Base-by-base conservation (phyloP, 2,797 vertebrate species). In the Merluccius polli region DNA sequence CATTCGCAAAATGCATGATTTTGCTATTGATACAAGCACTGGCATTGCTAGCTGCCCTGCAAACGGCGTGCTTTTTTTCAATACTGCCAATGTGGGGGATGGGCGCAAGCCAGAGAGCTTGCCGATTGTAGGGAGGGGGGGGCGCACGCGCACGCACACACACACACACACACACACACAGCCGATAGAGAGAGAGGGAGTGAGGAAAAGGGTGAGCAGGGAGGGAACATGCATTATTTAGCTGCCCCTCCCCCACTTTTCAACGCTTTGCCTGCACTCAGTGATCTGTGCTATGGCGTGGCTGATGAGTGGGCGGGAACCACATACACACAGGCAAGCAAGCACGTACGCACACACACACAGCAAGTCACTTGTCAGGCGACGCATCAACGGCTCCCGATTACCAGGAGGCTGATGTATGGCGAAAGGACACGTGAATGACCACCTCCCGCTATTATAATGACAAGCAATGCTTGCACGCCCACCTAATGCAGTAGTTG, bases 21-120 rank as follows among this genome's bases (percentile, higher is more conserved):
- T n/a, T 75, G 75, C 79, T 81, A 79, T 79, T 75, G 74, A 83
- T 79, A 24, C 76, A 79, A 73, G 71, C 59, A 18, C 44, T 77
- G 74, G 69, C 52, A 75, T 71, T 70, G 70, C 24, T 68, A 33
- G 52, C 69, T 70, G 79, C 11, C 27, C 65, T 71, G 70, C 33
- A 36, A 12, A 33, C 73, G 12, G 52, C 16, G 31, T 44, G 73
- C 72, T 78, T 78, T 78, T 76, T 79, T 69, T 77, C 75, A 71
- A 70, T 21, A 10, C 10, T 67, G 68, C 21, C 38, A 27, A n/a
- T 16, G 9, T 32, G 36, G 35, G 27, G 65, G n/a, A 21, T 30
- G 73, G 29, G 38, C 21, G 63, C 44, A 38, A 73, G 27, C 21
- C 27, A 68, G 59, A 67, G 71, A 72, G 41, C 72, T 31, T 18